Evolutionary conservation across 2,888 invertebrate species (phyloP), one percentile per base, ranked within the genome.

Genomic region (Andrena bicolor): DNA sequence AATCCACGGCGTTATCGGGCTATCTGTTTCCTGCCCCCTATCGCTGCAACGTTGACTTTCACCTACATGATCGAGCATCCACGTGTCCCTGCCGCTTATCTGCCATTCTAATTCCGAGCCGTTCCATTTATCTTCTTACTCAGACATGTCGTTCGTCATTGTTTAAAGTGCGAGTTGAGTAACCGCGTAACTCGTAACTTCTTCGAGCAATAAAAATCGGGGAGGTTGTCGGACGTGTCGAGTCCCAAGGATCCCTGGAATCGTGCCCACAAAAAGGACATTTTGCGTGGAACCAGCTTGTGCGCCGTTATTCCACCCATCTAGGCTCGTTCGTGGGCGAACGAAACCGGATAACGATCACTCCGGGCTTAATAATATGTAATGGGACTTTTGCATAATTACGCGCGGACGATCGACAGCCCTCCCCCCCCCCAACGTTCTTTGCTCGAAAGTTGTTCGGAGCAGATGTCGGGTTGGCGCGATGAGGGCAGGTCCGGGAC

Each of bases 401-500:
- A n/a, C 16, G 32, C 32, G 8, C 32, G 32, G 32, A 32, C 32
- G 32, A 32, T 32, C 30, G 30, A 32, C 30, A 7, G 1, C 8
- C 32, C 2, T 2, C 8, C 0, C 8, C 32, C 8, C 32, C 8
- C 32, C 6, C 10, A 6, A 32, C 26, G 20, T 56, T 56, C 23
- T 4, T 8, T 56, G 8, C 20, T n/a, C 26, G 56, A 56, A 20
- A 23, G 26, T 56, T 23, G 51, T 81, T 80, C 77, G 72, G 69
- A 79, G 69, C 60, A 76, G 81, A 84, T 86, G 69, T 75, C 56
- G 69, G 61, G 53, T 58, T 63, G 71, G 65, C 53, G 26, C 28
- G 69, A 53, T 71, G 78, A 76, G 68, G 85, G 76, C 85, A 77
- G 83, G 76, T 80, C 74, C 72, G 80, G 77, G 60, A 79, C 76